Evolutionary conservation across 2,113 vertebrate species (phyloP).

Genomic region (Coturnix japonica): DNA sequence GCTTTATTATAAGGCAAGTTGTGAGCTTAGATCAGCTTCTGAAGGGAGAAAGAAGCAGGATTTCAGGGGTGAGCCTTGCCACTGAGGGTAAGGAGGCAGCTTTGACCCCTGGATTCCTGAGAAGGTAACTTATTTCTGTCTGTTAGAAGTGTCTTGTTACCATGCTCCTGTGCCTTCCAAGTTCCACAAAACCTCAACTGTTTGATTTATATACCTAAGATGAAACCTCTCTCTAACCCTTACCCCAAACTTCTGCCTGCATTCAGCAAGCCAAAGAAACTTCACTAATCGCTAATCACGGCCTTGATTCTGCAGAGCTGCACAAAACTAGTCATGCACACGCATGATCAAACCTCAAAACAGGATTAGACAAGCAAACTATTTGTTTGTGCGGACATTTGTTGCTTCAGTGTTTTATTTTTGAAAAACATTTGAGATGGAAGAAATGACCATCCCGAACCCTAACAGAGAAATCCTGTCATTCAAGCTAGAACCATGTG

Average conservation of each 20-base stretch:
- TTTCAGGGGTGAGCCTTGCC: not conserved
- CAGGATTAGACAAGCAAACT: slow-evolving; percentile 25
- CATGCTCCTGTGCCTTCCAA: not conserved
- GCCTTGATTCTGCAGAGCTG: not conserved
- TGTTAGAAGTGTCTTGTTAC: not conserved
- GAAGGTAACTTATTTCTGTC: not conserved
- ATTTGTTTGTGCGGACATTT: slow-evolving; percentile 17
- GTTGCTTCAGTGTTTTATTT: slow-evolving; percentile 17
- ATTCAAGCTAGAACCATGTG: not conserved
- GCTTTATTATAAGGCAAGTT: not conserved
- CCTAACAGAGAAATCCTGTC: not conserved
- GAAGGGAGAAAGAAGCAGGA: not conserved
- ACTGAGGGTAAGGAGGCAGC: not conserved
- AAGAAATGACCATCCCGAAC: slow-evolving; percentile 14
- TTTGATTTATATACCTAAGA: not conserved
- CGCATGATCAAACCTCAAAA: not conserved
- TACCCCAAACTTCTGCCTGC: not conserved
- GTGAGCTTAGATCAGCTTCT: not conserved
- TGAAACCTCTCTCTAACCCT: not conserved
- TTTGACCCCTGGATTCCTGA: not conserved
- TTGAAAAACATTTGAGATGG: slow-evolving; percentile 2
- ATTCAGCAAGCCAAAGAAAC: not conserved
- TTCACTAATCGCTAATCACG: not conserved
- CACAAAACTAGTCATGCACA: not conserved
- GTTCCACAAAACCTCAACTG: not conserved